Evolutionary conservation across 1,140 invertebrate genomes (phyloP), one percentile per base, ranked within the genome.

Genomic region (Papilio aristodemus): DNA sequence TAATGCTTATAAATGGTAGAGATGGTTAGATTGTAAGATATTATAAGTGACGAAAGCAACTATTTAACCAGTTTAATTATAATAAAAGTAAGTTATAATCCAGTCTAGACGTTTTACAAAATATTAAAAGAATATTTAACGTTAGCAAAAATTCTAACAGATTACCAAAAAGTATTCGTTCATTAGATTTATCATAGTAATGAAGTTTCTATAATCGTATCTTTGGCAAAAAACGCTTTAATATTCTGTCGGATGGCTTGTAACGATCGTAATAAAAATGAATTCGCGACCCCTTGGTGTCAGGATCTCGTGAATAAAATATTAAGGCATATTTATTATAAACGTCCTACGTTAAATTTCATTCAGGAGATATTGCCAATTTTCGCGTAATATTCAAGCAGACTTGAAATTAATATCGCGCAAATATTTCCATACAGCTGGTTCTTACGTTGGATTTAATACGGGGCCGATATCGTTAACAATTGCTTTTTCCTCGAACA

Each of bases 341-440:
- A 62, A 62, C 27, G 59, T 38, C 59, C 59, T 38, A 62, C 59
- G 59, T 38, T 62, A 62, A 62, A 62, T 62, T 17, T 36, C 32
- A 62, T 37, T 36, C 59, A 62, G 14, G 59, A 62, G 59, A 62
- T 62, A 62, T 38, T 62, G 59, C 59, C 59, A 62, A 62, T 62
- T 62, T 38, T 62, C 14, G 59, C 59, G 59, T 38, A 19, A 62
- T 62, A 62, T 62, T 62, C 59, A 62, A 62, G 32, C 59, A 37
- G 36, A 37, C n/a, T 62, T 62, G 59, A 62, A 62, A 62, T 62
- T 62, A 62, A 62, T 37, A 62, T 62, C 59, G 59, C 36, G 59
- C 59, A 39, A 62, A 62, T 62, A 62, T 62, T 37, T 62, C 59
- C 36, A 32, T 37, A 38, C 59, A 62, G 59, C 27, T 38, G 59